Evolutionary conservation across 2,113 vertebrate species (phyloP).

Genomic region (Protobothrops mucrosquamatus): DNA sequence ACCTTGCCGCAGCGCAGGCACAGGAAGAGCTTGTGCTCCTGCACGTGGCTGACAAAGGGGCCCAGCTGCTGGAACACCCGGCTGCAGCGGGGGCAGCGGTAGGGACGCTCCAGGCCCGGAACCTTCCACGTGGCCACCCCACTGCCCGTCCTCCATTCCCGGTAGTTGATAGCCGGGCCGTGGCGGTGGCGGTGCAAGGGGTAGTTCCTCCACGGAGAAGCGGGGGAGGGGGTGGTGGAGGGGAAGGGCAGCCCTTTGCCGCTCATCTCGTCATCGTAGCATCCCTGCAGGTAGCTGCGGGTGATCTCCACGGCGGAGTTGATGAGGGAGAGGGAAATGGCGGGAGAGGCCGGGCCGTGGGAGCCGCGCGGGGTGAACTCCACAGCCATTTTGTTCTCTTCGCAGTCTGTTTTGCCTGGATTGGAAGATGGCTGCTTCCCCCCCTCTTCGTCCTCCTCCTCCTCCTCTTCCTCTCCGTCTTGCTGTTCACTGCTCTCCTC

Average conservation of each 20-base stretch:
- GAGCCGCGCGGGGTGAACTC: not conserved
- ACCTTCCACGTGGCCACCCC: not conserved
- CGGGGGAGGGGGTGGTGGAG: not conserved
- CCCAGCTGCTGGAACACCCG: conserved; percentile 31
- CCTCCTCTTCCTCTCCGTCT: not conserved
- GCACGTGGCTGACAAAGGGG: conserved; percentile 30
- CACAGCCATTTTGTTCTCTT: conserved; percentile 24
- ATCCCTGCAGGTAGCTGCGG: not conserved
- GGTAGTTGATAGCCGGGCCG: not conserved
- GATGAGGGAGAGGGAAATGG: not conserved
- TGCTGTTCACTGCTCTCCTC: conserved; percentile 25
- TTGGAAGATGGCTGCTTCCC: not conserved
- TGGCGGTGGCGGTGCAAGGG: not conserved
- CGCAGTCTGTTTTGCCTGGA: not conserved
- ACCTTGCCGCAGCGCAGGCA: conserved; percentile 47
- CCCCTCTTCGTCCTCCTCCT: not conserved
- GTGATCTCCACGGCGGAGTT: not conserved
- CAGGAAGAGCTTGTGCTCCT: conserved; percentile 43
- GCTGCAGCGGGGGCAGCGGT: conserved; percentile 32
- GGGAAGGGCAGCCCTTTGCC: conserved; percentile 6
- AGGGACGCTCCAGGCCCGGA: conserved; percentile 18
- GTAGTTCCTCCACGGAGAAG: not conserved
- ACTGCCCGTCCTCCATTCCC: not conserved
- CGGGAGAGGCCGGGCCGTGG: not conserved
- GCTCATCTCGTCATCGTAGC: not conserved